Percentiles rank a stretch among this genome's conserved stretches.
phyloP scores from a whole-genome alignment of 2,113 vertebrate species.

The Taurulus bubalis region DNA sequence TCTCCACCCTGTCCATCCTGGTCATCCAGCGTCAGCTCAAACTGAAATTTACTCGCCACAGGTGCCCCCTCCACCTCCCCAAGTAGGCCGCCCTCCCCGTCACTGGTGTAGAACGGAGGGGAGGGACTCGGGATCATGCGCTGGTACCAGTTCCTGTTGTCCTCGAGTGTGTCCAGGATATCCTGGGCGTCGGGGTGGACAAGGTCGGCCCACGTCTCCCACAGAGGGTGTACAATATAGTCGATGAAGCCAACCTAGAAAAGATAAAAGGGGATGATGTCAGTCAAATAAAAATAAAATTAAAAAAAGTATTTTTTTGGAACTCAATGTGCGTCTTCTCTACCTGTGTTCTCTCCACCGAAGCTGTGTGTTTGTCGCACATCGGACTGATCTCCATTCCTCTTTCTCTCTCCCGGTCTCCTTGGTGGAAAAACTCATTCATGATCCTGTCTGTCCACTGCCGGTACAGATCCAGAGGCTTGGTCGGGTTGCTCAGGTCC shows the following conservation, averaged over 20 bases:
- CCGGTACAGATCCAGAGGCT: conserved; percentile 94
- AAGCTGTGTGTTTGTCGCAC: conserved; percentile 98
- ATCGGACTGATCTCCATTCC: conserved; percentile 99
- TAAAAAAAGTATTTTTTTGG: background rate
- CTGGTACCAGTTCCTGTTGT: conserved; percentile 99
- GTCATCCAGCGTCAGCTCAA: conserved; percentile 93
- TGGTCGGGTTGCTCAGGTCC: conserved; percentile 97
- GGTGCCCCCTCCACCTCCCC: conserved; percentile 82
- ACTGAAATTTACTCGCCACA: conserved; percentile 90
- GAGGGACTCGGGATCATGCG: conserved; percentile 98
- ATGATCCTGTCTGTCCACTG: conserved; percentile 99
- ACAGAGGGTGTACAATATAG: conserved; percentile 97
- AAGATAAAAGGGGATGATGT: background rate
- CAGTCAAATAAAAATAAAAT: conserved; percentile 8
- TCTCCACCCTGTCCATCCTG: conserved; percentile 86
- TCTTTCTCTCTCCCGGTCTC: conserved; percentile 93
- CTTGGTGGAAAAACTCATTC: conserved; percentile 99
- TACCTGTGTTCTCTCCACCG: conserved; percentile 98
- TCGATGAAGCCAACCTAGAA: conserved; percentile 96
- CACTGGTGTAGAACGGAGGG: conserved; percentile 87
- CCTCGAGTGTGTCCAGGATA: conserved; percentile 96
- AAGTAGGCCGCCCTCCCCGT: conserved; percentile 76
- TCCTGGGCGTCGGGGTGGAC: conserved; percentile 98
- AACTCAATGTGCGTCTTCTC: background rate
- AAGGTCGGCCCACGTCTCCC: conserved; percentile 99